Conservation (phyloP, 1,140 invertebrate genomes). For the Drosophila subpulchrella region DNA sequence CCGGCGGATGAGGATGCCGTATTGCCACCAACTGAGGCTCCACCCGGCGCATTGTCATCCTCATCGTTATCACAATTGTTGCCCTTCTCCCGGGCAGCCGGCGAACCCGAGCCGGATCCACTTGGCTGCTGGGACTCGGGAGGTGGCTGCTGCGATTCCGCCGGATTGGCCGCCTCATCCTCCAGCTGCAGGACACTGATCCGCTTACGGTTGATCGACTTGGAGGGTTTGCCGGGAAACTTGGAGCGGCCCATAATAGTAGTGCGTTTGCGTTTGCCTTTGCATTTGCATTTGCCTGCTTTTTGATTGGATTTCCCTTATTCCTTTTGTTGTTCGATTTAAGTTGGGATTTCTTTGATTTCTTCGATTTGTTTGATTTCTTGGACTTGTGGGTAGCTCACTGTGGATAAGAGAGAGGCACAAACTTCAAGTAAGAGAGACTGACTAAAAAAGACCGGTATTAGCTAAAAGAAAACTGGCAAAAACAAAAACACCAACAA, state of each 20-base stretch:
- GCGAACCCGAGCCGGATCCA: slow-evolving; percentile 49
- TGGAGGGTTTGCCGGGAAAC: slow-evolving; percentile 93
- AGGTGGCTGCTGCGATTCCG: slow-evolving; percentile 46
- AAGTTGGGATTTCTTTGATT: slow-evolving; percentile 17
- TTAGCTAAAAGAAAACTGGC: slow-evolving; percentile 41
- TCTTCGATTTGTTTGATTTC: slow-evolving; percentile 7
- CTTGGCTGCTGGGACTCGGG: slow-evolving; percentile 27
- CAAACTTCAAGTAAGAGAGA: slow-evolving; percentile 58
- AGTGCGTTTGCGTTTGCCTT: slow-evolving; percentile 34
- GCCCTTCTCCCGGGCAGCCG: slow-evolving; percentile 60
- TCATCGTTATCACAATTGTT: slow-evolving; percentile 82
- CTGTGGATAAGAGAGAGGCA: slow-evolving; percentile 40
- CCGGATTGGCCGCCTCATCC: slow-evolving; percentile 76
- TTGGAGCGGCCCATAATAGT: slow-evolving; percentile 86
- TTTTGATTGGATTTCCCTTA: slow-evolving; percentile 21
- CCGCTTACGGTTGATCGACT: slow-evolving; percentile 92
- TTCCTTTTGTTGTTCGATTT: slow-evolving; percentile 18
- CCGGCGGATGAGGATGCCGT: slow-evolving; percentile 7
- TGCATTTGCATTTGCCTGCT: slow-evolving; percentile 59
- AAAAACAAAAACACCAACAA: slow-evolving; percentile 37
- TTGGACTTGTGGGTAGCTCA: slow-evolving; percentile 26
- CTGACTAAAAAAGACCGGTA: slow-evolving; percentile 65
- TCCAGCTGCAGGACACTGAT: slow-evolving; percentile 89
- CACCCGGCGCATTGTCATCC: slow-evolving; percentile 72
- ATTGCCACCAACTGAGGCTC: slow-evolving; percentile 35